Conservation (phyloP, 2,888 invertebrate species). For the Adineta ricciae region DNA sequence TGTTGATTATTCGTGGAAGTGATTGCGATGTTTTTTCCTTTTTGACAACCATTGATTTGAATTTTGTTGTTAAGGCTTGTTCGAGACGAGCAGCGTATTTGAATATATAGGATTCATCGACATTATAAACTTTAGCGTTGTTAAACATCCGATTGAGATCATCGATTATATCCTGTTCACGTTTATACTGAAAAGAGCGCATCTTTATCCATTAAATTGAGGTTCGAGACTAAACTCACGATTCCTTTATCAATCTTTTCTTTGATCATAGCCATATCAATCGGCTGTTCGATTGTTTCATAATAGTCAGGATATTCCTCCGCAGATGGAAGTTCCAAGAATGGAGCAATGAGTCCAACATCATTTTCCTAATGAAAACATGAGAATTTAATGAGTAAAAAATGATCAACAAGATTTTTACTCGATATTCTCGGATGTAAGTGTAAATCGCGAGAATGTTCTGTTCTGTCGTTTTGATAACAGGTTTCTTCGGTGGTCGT, state of each 20-base stretch:
- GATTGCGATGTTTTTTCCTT: background rate
- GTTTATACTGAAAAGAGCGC: background rate
- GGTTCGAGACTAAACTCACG: background rate
- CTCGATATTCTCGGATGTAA: constrained; percentile 5
- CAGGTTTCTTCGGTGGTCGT: background rate
- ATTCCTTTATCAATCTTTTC: constrained; percentile 19
- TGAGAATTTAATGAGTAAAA: too few relatives aligned
- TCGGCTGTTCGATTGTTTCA: constrained; percentile 29
- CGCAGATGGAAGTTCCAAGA: constrained; percentile 27
- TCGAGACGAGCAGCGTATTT: constrained; percentile 20
- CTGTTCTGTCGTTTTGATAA: background rate
- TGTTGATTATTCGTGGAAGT: background rate
- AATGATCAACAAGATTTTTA: background rate
- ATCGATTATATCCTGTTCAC: constrained; percentile 2
- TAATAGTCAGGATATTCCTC: constrained; percentile 33
- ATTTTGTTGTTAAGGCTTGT: background rate
- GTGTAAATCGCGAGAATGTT: background rate
- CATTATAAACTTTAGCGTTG: constrained; percentile 77
- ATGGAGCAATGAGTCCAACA: constrained; percentile 21
- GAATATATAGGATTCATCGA: constrained; percentile 24
- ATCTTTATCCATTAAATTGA: background rate
- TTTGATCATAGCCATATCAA: constrained; percentile 30
- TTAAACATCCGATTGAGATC: constrained; percentile 80
- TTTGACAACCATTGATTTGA: background rate
- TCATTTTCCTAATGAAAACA: constrained; percentile 13